Base-by-base conservation (phyloP, 2,797 vertebrate species). In the Jordanella pulchra region DNA sequence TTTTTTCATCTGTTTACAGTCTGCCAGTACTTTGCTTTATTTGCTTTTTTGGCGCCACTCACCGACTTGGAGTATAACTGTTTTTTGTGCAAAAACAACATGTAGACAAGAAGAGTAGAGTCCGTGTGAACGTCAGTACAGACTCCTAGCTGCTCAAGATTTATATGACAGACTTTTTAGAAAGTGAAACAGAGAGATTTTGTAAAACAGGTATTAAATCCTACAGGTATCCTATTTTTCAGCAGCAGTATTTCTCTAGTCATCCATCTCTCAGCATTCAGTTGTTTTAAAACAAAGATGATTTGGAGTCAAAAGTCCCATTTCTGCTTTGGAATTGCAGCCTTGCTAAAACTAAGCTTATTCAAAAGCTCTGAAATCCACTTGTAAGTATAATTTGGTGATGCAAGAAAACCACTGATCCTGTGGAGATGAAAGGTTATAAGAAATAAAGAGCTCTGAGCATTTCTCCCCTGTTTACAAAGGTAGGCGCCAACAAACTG, bases 381-480 rank as follows among this genome's bases (percentile, higher is more conserved):
- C 83, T 87, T 54, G 72, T 44, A 72, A 72, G 55, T 25, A 69
- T 72, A 61, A 84, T 65, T 80, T 61, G 71, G 60, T 48, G 74
- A 75, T 71, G 72, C 56, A 67, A 63, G 67, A 79, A 78, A 80
- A 75, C 48, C 51, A 61, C 54, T 68, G 73, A 82, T 68, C 73
- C 32, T 64, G 75, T 66, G 48, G 71, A 66, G 82, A 84, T 74
- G 80, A 85, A 81, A 80, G 79, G 83, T 73, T 86, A 28, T 67
- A 75, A 83, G 86, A 72, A 80, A 86, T 86, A 86, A 89, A 88
- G 85, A 84, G 89, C 81, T 87, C 84, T 42, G 75, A 81, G 80
- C 71, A 47, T 69, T 42, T 80, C 82, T 88, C 68, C 82, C 77
- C 68, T 73, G 69, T 65, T 79, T 76, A 78, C 85, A 78, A 79